Evolutionary conservation across 2,888 invertebrate species (phyloP), one percentile per base, ranked within the genome.

Genomic region (Bruchidius siliquastri): DNA sequence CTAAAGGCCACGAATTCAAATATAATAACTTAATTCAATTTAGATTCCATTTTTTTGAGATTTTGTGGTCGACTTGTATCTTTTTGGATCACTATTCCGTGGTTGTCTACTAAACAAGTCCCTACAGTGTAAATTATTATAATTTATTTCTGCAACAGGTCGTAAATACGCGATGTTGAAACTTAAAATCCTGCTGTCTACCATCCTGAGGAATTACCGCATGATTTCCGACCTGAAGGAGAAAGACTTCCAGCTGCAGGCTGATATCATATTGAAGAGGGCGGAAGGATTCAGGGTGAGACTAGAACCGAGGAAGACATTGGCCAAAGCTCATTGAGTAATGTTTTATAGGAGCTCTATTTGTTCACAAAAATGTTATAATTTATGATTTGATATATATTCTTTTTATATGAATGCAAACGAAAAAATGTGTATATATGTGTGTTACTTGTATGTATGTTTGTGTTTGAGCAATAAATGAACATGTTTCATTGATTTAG

Each of bases 111-210:
- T n/a, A n/a, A n/a, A n/a, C n/a, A n/a, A n/a, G n/a, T n/a, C n/a
- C n/a, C n/a, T n/a, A n/a, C n/a, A n/a, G n/a, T n/a, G n/a, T n/a
- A n/a, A n/a, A n/a, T n/a, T n/a, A n/a, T n/a, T n/a, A n/a, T n/a
- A n/a, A n/a, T 26, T 2, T 26, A 8, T 26, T 26, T 26, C 26
- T 26, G 26, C 8, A 8, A 26, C 26, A 90, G 90, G 93, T 71
- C 91, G 93, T 68, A 94, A 94, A 87, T 94, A 94, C 84, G 94
- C 94, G n/a, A 90, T 94, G 88, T 85, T 94, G 73, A 94, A 94
- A 83, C 86, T 94, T 75, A 94, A 94, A 85, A 91, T 94, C 20
- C 87, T 94, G 0, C 88, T 94, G 0, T 91, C 93, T 0, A 93
- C 93, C 3, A 90, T 93, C 69, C 84, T 94, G 76, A 90, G 94